Conservation (phyloP, 2,113 vertebrate genomes). For the Strigops habroptila region DNA sequence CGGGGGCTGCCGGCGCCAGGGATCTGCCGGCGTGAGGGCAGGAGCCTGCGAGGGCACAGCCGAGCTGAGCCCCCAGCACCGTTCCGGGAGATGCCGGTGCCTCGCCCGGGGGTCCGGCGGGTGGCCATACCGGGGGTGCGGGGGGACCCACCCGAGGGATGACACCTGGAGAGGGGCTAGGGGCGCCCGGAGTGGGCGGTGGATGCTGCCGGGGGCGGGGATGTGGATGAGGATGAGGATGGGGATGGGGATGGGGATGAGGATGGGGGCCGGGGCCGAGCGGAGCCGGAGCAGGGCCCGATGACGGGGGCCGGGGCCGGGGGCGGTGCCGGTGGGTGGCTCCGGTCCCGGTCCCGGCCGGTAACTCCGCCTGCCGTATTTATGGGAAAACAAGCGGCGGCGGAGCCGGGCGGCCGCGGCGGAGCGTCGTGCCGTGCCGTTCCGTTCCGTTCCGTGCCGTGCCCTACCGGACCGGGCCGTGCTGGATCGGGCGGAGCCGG, state of each 20-base stretch:
- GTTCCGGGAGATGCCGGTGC: too few relatives aligned
- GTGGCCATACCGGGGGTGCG: neutral
- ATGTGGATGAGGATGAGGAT: neutral
- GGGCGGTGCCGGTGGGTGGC: neutral
- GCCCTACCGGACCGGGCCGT: neutral
- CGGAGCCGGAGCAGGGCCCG: neutral
- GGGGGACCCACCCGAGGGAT: too few relatives aligned
- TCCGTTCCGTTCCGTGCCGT: neutral
- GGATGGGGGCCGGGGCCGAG: neutral
- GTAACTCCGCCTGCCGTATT: constrained; percentile 41
- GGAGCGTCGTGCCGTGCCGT: neutral
- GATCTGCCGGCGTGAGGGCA: neutral
- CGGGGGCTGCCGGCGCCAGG: neutral
- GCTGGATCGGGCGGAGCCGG: neutral
- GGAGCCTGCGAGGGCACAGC: neutral
- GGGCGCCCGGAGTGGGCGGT: neutral
- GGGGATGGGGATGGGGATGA: neutral
- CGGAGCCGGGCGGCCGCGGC: neutral
- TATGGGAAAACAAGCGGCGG: constrained; percentile 31
- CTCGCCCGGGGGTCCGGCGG: too few relatives aligned
- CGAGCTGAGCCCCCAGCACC: too few relatives aligned
- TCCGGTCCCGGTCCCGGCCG: neutral
- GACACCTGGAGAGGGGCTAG: neutral
- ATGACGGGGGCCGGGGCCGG: neutral
- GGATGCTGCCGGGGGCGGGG: neutral